These are phyloP conservation scores for Noctua janthina DNA, from an alignment of 2,888 invertebrate genomes.

Conservation along the genomic window DNA sequence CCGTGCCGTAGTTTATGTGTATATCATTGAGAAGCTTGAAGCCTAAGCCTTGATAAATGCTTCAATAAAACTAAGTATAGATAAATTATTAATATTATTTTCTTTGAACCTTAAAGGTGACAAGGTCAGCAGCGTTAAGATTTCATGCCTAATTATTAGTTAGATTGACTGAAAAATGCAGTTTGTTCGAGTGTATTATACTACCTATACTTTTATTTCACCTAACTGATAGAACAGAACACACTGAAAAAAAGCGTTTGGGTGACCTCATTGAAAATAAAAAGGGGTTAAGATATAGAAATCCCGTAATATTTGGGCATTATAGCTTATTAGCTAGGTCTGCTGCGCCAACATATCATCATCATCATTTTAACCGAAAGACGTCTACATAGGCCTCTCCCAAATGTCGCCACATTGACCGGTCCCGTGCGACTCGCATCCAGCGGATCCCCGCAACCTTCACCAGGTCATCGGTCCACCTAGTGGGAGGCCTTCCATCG, in stretches of 20 bases:
- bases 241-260: background rate
- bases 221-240: background rate
- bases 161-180: background rate
- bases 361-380: too few species aligned
- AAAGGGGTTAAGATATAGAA: background rate
- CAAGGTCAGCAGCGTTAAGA: too few species aligned
- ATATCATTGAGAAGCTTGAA: background rate
- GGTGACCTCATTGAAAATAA: background rate
- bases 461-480: too few species aligned
- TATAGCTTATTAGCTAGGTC: background rate
- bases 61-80: background rate
- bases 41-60: background rate
- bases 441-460: too few species aligned
- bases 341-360: background rate
- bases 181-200: background rate
- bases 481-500: too few species aligned
- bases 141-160: too few species aligned
- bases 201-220: background rate
- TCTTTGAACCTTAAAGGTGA: background rate
- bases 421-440: too few species aligned
- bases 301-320: slow-evolving; percentile 9
- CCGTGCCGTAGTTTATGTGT: background rate
- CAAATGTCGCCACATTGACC: too few species aligned
- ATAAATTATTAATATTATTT: background rate
- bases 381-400: too few species aligned